These are phyloP conservation scores for Odontamblyopus lacepedii DNA, from an alignment of 2,797 vertebrate species.

Conservation along the genomic window DNA sequence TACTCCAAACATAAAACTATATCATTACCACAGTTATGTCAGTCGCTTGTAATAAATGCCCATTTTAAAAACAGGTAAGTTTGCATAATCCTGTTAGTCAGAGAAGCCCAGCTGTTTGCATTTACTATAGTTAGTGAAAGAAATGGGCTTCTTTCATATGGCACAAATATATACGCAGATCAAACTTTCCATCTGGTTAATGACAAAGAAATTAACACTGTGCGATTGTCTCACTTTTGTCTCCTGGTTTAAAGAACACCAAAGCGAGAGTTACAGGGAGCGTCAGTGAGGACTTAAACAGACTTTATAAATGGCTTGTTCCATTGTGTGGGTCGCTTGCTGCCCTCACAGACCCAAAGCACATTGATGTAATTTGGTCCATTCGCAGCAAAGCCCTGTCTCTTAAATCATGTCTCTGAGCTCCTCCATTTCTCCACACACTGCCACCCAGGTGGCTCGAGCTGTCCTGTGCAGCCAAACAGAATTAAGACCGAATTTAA, in stretches of 20 bases:
- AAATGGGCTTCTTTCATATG: conserved; percentile 1
- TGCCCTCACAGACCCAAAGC: conserved; percentile 19
- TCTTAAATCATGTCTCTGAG: conserved; percentile 23
- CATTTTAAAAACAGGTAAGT: neutral
- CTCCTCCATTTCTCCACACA: conserved; percentile 21
- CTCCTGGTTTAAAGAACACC: conserved; percentile 2
- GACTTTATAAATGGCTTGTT: conserved; percentile 18
- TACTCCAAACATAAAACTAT: neutral
- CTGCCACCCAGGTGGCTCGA: conserved; percentile 55
- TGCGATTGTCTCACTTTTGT: neutral
- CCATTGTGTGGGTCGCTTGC: conserved; percentile 38
- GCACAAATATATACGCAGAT: conserved; percentile 13
- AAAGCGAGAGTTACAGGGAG: neutral
- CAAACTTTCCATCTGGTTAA: conserved; percentile 6
- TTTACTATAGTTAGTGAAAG: neutral
- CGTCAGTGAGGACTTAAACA: neutral
- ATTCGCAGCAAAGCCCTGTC: conserved; percentile 22
- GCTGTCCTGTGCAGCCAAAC: conserved; percentile 59
- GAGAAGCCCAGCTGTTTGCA: neutral
- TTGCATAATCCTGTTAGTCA: neutral
- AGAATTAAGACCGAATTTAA: conserved; percentile 73
- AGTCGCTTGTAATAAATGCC: no score
- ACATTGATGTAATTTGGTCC: conserved; percentile 27
- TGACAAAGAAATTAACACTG: conserved; percentile 9
- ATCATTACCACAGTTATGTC: neutral